These are phyloP conservation scores for Symphodus melops DNA, from an alignment of 2,113 vertebrate species.

Conservation along the genomic window DNA sequence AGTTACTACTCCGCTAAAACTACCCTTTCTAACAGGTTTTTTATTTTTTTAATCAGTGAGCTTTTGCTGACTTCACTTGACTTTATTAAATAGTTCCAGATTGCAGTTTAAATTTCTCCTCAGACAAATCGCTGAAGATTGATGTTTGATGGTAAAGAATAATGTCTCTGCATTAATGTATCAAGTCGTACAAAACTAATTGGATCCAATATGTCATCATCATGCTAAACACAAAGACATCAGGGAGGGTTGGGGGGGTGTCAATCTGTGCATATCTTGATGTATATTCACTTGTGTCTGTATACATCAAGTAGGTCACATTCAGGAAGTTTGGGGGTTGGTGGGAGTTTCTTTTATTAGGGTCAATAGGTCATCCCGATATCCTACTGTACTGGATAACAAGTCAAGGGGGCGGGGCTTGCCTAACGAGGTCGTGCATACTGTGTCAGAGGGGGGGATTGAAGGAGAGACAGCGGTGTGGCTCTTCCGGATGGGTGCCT, in stretches of 20 bases:
- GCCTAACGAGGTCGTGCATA: constrained; percentile 67
- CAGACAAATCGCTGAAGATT: too few species aligned
- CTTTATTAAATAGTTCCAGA: too few species aligned
- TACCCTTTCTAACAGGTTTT: too few species aligned
- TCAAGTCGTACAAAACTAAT: background rate
- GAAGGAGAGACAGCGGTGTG: constrained; percentile 21
- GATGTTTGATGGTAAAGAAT: too few species aligned
- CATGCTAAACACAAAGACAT: background rate
- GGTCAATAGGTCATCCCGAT: constrained; percentile 53
- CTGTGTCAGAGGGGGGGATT: constrained; percentile 19
- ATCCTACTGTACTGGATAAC: constrained; percentile 43
- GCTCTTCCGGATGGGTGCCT: constrained; percentile 72
- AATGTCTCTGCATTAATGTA: too few species aligned
- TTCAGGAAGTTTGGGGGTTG: constrained; percentile 34
- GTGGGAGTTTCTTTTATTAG: constrained; percentile 29
- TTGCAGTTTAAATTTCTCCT: too few species aligned
- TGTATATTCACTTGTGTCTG: constrained; percentile 3
- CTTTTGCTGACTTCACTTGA: too few species aligned
- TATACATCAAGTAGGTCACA: constrained; percentile 47
- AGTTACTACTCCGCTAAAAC: too few species aligned
- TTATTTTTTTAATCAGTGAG: too few species aligned
- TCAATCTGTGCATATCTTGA: background rate
- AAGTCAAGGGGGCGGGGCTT: constrained; percentile 20
- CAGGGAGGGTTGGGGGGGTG: background rate
- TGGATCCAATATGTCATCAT: background rate